A percentile compares a stretch with the other conserved stretches of the same genome.
phyloP scores from a whole-genome alignment of 2,113 vertebrate genomes.

The Semicossyphus pulcher region DNA sequence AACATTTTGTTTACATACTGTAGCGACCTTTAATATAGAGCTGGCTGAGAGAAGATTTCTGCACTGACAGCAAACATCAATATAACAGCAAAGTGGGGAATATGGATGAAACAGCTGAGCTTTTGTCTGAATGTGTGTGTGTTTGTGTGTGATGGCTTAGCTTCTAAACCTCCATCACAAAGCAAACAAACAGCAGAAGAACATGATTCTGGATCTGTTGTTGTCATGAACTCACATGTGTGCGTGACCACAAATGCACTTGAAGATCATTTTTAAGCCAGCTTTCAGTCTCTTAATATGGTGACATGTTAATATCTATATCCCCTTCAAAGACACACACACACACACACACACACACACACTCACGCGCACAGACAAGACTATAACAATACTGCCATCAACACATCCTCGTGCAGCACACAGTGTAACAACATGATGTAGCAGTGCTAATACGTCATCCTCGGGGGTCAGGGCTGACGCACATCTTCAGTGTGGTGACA shows the following conservation, averaged over 20 bases:
- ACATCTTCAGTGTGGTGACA: conserved; percentile 66
- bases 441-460: conserved; percentile 69
- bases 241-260: conserved; percentile 21
- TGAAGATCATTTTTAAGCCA: conserved; percentile 20
- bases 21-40: conserved; percentile 17
- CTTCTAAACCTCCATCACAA: not conserved
- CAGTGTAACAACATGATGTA: conserved; percentile 33
- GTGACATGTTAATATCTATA: conserved; percentile 18
- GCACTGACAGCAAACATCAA: conserved; percentile 22
- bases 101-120: conserved; percentile 10
- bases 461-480: conserved; percentile 65
- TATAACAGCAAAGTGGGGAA: conserved; percentile 12
- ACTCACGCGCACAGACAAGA: not conserved
- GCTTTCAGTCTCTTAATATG: conserved; percentile 9
- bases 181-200: conserved; percentile 13
- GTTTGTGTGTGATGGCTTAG: conserved; percentile 12
- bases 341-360: conserved; percentile 22
- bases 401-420: conserved; percentile 23
- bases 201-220: not conserved
- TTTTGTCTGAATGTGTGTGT: conserved; percentile 2
- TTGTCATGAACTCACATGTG: not conserved
- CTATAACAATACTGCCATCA: not conserved
- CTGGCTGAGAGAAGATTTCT: not conserved
- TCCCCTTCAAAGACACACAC: not conserved
- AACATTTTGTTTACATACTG: conserved; percentile 15